Percentiles rank a stretch among this genome's conserved stretches.
phyloP scores from a whole-genome alignment of 2,888 invertebrate species.

The Chironomus riparius region DNA sequence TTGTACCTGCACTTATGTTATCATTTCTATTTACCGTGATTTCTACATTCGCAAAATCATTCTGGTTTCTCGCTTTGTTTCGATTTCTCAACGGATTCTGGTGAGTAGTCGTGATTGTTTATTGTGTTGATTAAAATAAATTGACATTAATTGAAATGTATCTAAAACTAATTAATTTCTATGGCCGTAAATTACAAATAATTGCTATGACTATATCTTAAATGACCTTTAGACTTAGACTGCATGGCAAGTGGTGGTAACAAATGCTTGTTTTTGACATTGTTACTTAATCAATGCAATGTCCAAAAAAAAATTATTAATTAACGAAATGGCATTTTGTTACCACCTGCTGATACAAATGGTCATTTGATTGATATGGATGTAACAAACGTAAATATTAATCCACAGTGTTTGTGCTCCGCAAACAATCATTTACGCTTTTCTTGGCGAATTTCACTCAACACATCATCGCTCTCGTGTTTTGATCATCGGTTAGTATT shows the following conservation, averaged over 20 bases:
- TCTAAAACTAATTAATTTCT: no score
- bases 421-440: conserved; percentile 42
- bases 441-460: conserved; percentile 42
- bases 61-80: conserved; percentile 46
- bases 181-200: no score
- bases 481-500: conserved; percentile 27
- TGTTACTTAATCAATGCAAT: neutral
- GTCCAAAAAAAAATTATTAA: no score
- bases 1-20: conserved; percentile 44
- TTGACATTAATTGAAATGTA: no score
- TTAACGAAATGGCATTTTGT: no score
- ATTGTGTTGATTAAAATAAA: no score
- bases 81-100: conserved; percentile 45
- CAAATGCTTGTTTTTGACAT: no score
- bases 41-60: conserved; percentile 45
- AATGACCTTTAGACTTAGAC: no score
- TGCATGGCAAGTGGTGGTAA: no score
- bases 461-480: conserved; percentile 37
- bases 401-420: conserved; percentile 40
- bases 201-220: no score
- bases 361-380: no score
- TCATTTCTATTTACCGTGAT: conserved; percentile 45
- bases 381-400: neutral
- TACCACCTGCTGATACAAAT: no score
- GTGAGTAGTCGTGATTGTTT: neutral